phyloP scores from a whole-genome alignment of 2,113 vertebrate genomes.

The Cryptotis parvus region DNA sequence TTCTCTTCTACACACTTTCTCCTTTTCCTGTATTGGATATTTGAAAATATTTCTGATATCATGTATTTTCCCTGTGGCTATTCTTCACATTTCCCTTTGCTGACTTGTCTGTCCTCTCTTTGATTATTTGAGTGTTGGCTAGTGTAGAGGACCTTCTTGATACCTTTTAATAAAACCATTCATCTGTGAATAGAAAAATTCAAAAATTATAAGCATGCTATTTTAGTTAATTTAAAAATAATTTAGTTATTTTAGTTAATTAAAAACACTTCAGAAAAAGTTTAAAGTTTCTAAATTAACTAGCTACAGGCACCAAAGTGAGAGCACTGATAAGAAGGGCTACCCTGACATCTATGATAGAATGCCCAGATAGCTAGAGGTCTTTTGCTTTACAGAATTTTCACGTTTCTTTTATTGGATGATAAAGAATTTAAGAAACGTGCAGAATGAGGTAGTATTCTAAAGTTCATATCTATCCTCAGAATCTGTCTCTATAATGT shows the following conservation, averaged over 20 bases:
- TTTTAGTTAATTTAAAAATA: too few species aligned
- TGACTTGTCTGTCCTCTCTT: background rate
- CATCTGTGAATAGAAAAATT: background rate
- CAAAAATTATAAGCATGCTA: background rate
- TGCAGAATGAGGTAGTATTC: background rate
- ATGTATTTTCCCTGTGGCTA: background rate
- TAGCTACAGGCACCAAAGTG: background rate
- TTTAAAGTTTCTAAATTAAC: too few species aligned
- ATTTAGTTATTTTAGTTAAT: too few species aligned
- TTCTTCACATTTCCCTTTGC: background rate
- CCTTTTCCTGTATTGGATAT: background rate
- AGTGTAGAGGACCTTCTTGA: background rate
- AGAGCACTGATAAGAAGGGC: too few species aligned
- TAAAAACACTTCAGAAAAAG: too few species aligned
- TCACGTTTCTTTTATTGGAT: background rate
- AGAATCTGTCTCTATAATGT: background rate
- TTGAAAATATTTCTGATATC: background rate
- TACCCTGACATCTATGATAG: too few species aligned
- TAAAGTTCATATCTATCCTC: background rate
- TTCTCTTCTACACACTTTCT: too few species aligned
- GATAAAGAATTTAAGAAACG: background rate
- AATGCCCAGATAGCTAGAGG: background rate
- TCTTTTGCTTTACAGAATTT: background rate
- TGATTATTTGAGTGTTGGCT: background rate
- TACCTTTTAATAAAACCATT: constrained; percentile 12